Evolutionary conservation across 2,888 invertebrate species (phyloP), one percentile per base, ranked within the genome.

Genomic region (Plagiodera versicolora): DNA sequence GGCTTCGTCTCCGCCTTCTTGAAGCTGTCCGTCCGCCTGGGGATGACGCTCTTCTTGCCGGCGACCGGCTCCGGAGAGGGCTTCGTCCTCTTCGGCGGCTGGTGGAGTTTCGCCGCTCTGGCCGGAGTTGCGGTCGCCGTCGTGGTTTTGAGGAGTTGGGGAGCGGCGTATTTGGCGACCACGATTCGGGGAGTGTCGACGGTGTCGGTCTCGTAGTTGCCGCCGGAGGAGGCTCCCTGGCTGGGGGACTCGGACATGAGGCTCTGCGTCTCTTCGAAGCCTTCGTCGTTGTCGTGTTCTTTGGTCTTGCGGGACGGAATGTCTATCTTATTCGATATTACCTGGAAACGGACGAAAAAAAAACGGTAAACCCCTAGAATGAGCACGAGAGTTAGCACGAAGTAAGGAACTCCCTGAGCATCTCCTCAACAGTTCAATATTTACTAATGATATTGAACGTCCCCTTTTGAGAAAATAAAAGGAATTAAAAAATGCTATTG

Each of bases 201-300:
- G 69, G 77, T 73, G 80, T 84, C 76, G n/a, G 82, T 80, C 54
- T 83, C 80, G 18, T 85, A 84, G 62, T 77, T 76, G 17, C 77
- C 91, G 6, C 86, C 86, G 0, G 92, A 92, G 0, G 92, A 92
- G 1, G 92, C 91, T 46, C 92, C 92, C 72, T 92, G 92, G 48
- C 92, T 92, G 2, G 92, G 88, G 6, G 91, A 92, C 76, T 93
- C 93, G 0, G 93, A 93, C 72, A 92, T 91, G 54, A 94, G 82
- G 74, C 92, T 93, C 74, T 93, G 93, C 0, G 92, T 92, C 81
- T 94, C 94, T 77, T 94, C 94, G 74, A 94, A 94, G 8, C 94
- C 94, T 83, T 94, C 94, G 75, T 94, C 94, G 73, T 92, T 91
- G 71, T 94, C 93, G 66, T 87, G 87, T 66, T 90, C 89, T 58